A percentile compares a stretch with the other conserved stretches of the same genome.
Conservation (phyloP, 1,140 invertebrate genomes). For the Apis mellifera region Amel_HAv3.1 CM009939.2:3578001-3578500, state of each 20-base stretch:
- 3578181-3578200: too few species aligned
- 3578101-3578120: too few species aligned
- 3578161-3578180: too few species aligned
- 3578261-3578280: neutral
- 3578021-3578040: neutral
- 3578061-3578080: neutral
- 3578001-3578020: too few species aligned
- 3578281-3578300: constrained; percentile 29
- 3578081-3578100: neutral
- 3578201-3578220: too few species aligned
- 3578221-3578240: too few species aligned
- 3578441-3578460: constrained; percentile 73
- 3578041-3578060: neutral
- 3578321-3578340: constrained; percentile 25
- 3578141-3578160: too few species aligned
- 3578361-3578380: constrained; percentile 62
- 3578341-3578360: constrained; percentile 46
- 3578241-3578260: too few species aligned
- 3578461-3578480: constrained; percentile 52
- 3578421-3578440: constrained; percentile 74
- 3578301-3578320: constrained; percentile 28
- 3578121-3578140: too few species aligned
- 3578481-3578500: constrained; percentile 52
- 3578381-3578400: constrained; percentile 61
- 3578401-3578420: constrained; percentile 67